Evolutionary conservation across 2,113 vertebrate genomes (phyloP).

Genomic region (Seriola dumerili): DNA sequence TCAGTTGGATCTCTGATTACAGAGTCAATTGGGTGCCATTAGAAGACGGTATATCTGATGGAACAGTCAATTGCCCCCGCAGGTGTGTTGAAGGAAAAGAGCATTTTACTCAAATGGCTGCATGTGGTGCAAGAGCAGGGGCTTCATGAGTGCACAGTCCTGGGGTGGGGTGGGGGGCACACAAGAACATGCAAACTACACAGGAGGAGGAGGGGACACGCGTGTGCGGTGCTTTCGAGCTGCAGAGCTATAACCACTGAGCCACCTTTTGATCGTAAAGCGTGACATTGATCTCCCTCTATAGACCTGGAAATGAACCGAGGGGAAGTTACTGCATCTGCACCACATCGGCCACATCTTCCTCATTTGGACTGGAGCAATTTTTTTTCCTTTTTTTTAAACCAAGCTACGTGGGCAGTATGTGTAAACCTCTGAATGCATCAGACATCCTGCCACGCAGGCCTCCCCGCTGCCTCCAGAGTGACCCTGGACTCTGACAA

Average conservation of each 20-base stretch:
- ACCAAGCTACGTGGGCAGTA: constrained; percentile 25
- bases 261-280: not conserved
- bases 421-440: constrained; percentile 34
- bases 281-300: constrained; percentile 9
- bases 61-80: constrained; percentile 23
- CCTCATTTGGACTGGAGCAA: not conserved
- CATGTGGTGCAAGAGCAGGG: constrained; percentile 15
- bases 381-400: not conserved
- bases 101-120: not conserved
- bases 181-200: constrained; percentile 6
- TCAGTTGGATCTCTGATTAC: constrained; percentile 15
- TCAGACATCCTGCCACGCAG: not conserved
- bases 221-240: not conserved
- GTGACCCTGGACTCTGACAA: constrained; percentile 52
- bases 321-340: not conserved
- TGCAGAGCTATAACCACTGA: not conserved
- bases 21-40: constrained; percentile 18
- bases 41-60: constrained; percentile 2
- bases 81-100: constrained; percentile 8
- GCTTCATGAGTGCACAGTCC: not conserved
- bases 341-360: not conserved
- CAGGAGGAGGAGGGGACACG: not conserved
- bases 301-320: constrained; percentile 4
- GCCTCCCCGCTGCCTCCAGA: constrained; percentile 32
- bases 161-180: not conserved